A percentile compares a stretch with the other conserved stretches of the same genome.
These are phyloP conservation scores for Onthophagus taurus DNA, from an alignment of 1,140 invertebrate genomes.

Conservation along the genomic window DNA sequence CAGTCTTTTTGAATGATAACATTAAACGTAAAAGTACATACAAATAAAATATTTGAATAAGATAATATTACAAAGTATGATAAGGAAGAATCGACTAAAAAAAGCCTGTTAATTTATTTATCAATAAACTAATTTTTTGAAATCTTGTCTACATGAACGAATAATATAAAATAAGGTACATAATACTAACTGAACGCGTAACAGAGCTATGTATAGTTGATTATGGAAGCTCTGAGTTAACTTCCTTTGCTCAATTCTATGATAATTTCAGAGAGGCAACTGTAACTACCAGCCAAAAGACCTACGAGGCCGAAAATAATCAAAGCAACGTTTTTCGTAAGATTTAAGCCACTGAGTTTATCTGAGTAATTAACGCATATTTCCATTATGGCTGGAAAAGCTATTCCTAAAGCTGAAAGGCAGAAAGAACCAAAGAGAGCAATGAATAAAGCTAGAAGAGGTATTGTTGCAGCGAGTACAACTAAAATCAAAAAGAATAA, in stretches of 20 bases:
- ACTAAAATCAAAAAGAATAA: conserved; percentile 44
- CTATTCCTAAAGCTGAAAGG: conserved; percentile 67
- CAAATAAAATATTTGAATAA: no score
- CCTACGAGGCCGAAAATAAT: conserved; percentile 51
- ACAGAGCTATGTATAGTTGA: no score
- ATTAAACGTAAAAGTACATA: no score
- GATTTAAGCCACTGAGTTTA: conserved; percentile 38
- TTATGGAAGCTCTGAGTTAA: no score
- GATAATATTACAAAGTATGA: no score
- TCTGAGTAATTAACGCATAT: conserved; percentile 50
- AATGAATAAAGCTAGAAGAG: conserved; percentile 73
- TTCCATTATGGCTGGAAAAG: conserved; percentile 77
- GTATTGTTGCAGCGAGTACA: conserved; percentile 60
- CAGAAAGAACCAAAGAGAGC: conserved; percentile 75
- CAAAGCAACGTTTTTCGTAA: conserved; percentile 47
- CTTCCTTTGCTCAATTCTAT: conserved; percentile 15
- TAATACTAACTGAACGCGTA: no score
- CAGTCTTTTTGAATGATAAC: no score
- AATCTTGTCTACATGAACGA: no score
- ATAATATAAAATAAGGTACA: no score
- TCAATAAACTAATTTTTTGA: no score
- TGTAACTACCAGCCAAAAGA: conserved; percentile 34
- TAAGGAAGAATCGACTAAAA: no score
- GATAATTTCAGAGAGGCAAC: conserved; percentile 32
- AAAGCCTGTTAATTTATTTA: no score